Evolutionary conservation across 2,797 vertebrate species (phyloP).

Genomic region (Malurus leucopterus): DNA sequence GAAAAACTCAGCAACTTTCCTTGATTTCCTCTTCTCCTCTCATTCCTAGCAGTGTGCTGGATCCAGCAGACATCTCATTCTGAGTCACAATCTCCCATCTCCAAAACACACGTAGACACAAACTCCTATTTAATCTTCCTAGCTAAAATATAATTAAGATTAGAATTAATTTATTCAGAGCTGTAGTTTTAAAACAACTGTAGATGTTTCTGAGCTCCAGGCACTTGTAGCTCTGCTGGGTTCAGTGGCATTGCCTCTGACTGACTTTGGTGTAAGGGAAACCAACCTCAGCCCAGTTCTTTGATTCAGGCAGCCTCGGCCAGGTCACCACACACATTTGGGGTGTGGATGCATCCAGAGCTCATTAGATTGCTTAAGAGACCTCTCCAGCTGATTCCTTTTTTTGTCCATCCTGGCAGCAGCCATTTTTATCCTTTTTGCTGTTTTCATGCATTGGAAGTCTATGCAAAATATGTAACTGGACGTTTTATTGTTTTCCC

Average conservation of each 20-base stretch:
- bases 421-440: not conserved
- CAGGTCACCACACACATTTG: not conserved
- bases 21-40: not conserved
- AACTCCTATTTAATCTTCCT: not conserved
- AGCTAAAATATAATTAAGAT: not conserved
- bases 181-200: not conserved
- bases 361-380: not conserved
- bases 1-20: not conserved
- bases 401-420: slow-evolving; percentile 5
- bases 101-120: not conserved
- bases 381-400: not conserved
- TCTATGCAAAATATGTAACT: slow-evolving; percentile 39
- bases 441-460: not conserved
- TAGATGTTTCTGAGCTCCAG: not conserved
- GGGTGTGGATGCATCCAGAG: not conserved
- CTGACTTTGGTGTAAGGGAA: not conserved
- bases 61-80: not conserved
- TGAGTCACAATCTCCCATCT: not conserved
- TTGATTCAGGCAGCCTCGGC: not conserved
- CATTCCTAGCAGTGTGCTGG: not conserved
- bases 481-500: slow-evolving; percentile 6
- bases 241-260: not conserved
- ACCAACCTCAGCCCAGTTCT: not conserved
- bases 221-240: not conserved
- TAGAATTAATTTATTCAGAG: not conserved